Conservation (phyloP, 1,140 invertebrate genomes). For the Drosophila murphyi region DNA sequence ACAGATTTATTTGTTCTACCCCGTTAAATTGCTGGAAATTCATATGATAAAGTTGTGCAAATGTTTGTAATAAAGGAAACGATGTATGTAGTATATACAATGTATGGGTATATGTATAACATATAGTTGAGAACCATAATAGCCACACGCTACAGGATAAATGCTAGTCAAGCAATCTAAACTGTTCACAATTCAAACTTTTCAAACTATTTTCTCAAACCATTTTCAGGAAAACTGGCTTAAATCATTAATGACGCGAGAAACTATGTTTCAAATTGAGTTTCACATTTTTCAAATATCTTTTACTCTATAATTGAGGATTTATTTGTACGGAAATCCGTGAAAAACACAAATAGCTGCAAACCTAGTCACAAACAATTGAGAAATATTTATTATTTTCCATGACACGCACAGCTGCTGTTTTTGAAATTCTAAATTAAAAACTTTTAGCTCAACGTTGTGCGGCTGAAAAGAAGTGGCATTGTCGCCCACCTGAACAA, state of each 20-base stretch:
- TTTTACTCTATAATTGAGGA: conserved; percentile 7
- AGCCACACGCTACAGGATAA: neutral
- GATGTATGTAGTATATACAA: neutral
- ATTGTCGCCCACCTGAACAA: conserved; percentile 54
- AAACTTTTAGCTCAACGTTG: conserved; percentile 34
- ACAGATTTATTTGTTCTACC: conserved; percentile 47
- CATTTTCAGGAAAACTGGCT: conserved; percentile 54
- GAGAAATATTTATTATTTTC: conserved; percentile 46
- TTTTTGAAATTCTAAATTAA: conserved; percentile 39
- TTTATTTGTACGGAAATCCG: conserved; percentile 33
- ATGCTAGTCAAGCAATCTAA: neutral
- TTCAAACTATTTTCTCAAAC: conserved; percentile 42
- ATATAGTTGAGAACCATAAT: too few relatives aligned
- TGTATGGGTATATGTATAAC: too few relatives aligned
- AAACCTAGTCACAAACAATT: conserved; percentile 7
- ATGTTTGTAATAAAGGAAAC: neutral
- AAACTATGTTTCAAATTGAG: conserved; percentile 33
- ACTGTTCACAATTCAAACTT: conserved; percentile 9
- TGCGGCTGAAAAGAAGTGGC: conserved; percentile 2
- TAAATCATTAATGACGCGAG: conserved; percentile 69
- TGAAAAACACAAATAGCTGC: conserved; percentile 18
- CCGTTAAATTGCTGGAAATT: neutral
- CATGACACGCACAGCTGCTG: conserved; percentile 29
- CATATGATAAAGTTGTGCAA: neutral
- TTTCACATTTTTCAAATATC: conserved; percentile 43